Evolutionary conservation across 2,113 vertebrate species (phyloP), one percentile per base, ranked within the genome.

Genomic region (rat (Rattus norvegicus)): DNA sequence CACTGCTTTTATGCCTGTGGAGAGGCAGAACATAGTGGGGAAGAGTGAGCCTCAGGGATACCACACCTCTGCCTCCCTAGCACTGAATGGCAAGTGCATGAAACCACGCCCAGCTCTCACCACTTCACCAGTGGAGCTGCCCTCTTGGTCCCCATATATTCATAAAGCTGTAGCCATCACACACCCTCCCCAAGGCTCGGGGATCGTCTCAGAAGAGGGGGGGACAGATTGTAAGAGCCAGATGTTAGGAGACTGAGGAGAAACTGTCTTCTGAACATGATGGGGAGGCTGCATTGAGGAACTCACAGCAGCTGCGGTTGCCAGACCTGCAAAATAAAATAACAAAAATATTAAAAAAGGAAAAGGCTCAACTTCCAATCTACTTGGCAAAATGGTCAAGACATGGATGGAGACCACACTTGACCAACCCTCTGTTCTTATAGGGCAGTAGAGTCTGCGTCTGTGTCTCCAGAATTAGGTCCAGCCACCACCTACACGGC

Each of bases 371-470:
- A 54, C 28, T 61, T 36, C 49, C 7, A 9, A 28, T 20, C 14
- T 0, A 67, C 43, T 63, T 30, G 7, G 4, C 14, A 1, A 0
- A 20, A 8, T 33, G 1, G 13, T 36, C 47, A 56, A 30, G 16
- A 10, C 7, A 3, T 4, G 12, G 49, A 0, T 13, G 43, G 22
- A 26, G 54, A 3, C 24, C 1, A 4, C 20, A 0, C 7, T 3
- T 10, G 9, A 4, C 33, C 54, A 7, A 4, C 33, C 61, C 10
- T 14, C 56, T 14, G 80, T 70, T 28, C 70, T 7, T 20, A 5
- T 1, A 10, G 81, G 69, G 61, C 3, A 5, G 36, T 2, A 2
- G 16, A 7, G 2, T 26, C 73, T 39, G 24, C 36, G 2, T 63
- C 59, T 11, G 17, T 4, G 0, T 5, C 63, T 22, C 33, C 22